These are phyloP conservation scores for Ciconia nigra DNA, from an alignment of 2,797 vertebrate genomes.

Conservation along the genomic window DNA sequence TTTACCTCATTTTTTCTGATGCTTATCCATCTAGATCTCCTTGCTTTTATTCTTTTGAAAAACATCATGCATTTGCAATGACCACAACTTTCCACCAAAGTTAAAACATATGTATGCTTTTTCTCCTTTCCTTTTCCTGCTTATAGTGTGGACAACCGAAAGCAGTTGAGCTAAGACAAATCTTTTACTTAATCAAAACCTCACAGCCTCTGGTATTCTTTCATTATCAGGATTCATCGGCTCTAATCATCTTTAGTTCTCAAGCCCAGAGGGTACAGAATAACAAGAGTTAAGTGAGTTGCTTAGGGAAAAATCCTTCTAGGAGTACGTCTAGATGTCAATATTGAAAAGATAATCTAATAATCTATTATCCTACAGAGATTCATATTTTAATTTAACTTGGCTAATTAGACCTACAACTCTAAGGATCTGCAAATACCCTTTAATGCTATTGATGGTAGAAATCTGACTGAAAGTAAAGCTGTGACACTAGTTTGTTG, in stretches of 20 bases:
- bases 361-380: conserved; percentile 65
- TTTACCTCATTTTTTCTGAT: not conserved
- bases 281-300: conserved; percentile 64
- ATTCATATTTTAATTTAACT: conserved; percentile 74
- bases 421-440: conserved; percentile 66
- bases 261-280: conserved; percentile 42
- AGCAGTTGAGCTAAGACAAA: conserved; percentile 60
- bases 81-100: not conserved
- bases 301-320: conserved; percentile 59
- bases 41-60: not conserved
- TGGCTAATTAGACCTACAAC: conserved; percentile 67
- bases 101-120: not conserved
- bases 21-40: not conserved
- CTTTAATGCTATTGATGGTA: conserved; percentile 53
- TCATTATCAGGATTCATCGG: conserved; percentile 65
- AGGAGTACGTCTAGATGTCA: conserved; percentile 65
- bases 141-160: conserved; percentile 46
- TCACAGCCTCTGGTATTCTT: conserved; percentile 67
- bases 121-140: not conserved
- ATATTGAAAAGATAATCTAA: conserved; percentile 77
- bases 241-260: conserved; percentile 67
- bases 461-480: conserved; percentile 56
- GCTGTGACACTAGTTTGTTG: conserved; percentile 5
- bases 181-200: conserved; percentile 70
- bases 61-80: not conserved